A percentile compares a stretch with the other conserved stretches of the same genome.
phyloP scores from a whole-genome alignment of 2,888 invertebrate species.

The Eupithecia abbreviata region DNA sequence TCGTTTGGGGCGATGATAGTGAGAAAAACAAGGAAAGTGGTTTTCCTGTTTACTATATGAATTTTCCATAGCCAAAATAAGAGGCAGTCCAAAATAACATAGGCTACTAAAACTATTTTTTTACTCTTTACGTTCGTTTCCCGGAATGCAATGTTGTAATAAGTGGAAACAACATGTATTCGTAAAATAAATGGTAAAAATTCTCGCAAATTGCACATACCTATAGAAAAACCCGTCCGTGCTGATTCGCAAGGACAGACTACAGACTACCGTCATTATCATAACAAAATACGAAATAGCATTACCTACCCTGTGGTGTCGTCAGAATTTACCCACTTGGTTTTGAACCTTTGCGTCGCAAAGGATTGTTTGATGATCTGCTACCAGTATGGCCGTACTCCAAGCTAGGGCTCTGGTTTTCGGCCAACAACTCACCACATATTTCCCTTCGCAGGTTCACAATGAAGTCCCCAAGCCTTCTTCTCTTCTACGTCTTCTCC shows the following conservation, averaged over 20 bases:
- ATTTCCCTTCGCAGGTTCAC: constrained; percentile 53
- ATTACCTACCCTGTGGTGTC: not conserved
- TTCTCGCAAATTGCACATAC: not conserved
- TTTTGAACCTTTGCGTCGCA: not conserved
- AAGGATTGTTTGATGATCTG: not conserved
- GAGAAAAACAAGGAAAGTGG: constrained; percentile 10
- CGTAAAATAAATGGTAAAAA: not conserved
- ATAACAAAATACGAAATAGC: too few relatives aligned
- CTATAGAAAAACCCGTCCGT: not conserved
- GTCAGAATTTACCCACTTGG: not conserved
- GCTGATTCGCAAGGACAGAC: too few relatives aligned
- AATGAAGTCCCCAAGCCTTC: constrained; percentile 66
- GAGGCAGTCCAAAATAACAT: not conserved
- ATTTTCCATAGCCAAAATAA: not conserved
- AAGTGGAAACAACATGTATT: not conserved
- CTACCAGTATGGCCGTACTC: not conserved
- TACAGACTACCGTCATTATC: too few relatives aligned
- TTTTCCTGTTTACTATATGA: constrained; percentile 20
- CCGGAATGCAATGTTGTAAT: not conserved
- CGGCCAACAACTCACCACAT: not conserved
- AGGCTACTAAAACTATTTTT: not conserved
- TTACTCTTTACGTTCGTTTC: not conserved
- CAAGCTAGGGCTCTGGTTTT: not conserved
- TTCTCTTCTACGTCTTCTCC: constrained; percentile 63
- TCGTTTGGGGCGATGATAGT: not conserved